These are phyloP conservation scores for Typhlichthys subterraneus DNA, from an alignment of 2,797 vertebrate species.

Conservation along the genomic window DNA sequence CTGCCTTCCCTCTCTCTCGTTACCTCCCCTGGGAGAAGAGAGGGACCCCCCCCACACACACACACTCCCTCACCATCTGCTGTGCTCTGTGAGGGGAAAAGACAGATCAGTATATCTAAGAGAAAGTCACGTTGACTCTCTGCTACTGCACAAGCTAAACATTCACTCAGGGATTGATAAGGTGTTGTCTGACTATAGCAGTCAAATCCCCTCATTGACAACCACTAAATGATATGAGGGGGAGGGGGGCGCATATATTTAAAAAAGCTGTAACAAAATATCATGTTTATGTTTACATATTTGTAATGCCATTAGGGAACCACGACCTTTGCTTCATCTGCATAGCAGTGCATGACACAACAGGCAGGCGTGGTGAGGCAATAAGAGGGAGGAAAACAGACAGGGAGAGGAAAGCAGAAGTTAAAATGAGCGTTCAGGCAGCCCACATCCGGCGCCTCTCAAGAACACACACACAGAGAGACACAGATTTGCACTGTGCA, in stretches of 20 bases:
- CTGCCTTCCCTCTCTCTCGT: slow-evolving; percentile 29
- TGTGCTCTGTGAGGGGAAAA: slow-evolving; percentile 42
- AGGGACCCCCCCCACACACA: slow-evolving; percentile 31
- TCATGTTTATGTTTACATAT: too few relatives aligned
- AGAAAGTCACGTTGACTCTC: not conserved
- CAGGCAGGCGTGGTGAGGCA: slow-evolving; percentile 26
- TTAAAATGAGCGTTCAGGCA: slow-evolving; percentile 42
- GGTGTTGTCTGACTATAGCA: too few relatives aligned
- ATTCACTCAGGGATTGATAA: too few relatives aligned
- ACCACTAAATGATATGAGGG: too few relatives aligned
- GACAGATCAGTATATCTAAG: slow-evolving; percentile 4
- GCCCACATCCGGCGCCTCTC: slow-evolving; percentile 73
- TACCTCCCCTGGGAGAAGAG: slow-evolving; percentile 52
- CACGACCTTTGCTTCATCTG: too few relatives aligned
- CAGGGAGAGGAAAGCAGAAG: slow-evolving; percentile 59
- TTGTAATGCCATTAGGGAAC: too few relatives aligned
- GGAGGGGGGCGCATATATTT: too few relatives aligned
- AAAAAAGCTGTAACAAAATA: too few relatives aligned
- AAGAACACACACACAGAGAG: slow-evolving; percentile 1
- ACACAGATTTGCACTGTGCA: slow-evolving; percentile 7
- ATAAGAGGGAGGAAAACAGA: slow-evolving; percentile 6
- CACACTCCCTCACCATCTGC: slow-evolving; percentile 62
- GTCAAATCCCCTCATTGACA: too few relatives aligned
- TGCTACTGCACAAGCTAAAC: too few relatives aligned
- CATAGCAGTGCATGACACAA: not conserved